Conservation (phyloP, 2,888 invertebrate genomes). For the Chouioia cunea region DNA sequence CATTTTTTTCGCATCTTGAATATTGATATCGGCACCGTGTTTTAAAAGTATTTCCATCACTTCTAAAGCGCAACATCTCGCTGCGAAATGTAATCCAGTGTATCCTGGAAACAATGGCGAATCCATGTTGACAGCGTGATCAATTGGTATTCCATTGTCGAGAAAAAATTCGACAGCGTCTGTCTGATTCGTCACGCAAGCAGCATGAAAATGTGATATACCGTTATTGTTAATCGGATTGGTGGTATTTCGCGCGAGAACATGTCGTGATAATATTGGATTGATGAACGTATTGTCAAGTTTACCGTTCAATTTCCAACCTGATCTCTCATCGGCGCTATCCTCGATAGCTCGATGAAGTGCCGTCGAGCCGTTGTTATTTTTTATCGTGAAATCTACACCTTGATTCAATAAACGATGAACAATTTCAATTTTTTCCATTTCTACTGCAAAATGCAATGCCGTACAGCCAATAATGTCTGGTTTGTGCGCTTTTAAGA, state of each 20-base stretch:
- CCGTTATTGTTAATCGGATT: background rate
- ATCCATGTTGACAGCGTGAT: too few species aligned
- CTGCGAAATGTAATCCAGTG: background rate
- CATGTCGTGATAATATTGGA: too few species aligned
- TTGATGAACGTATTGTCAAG: too few species aligned
- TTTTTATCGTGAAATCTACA: conserved; percentile 5
- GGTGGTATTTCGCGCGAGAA: too few species aligned
- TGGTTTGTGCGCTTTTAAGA: too few species aligned
- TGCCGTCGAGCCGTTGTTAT: too few species aligned
- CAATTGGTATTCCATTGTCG: too few species aligned
- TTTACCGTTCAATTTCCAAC: too few species aligned
- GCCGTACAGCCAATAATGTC: background rate
- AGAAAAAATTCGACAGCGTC: too few species aligned
- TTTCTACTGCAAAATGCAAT: conserved; percentile 18
- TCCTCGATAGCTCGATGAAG: too few species aligned
- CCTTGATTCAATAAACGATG: conserved; percentile 7
- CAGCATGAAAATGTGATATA: background rate
- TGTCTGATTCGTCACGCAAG: background rate
- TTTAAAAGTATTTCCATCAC: conserved; percentile 10
- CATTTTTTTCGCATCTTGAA: conserved; percentile 1
- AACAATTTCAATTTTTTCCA: conserved; percentile 8
- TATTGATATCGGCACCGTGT: conserved; percentile 7
- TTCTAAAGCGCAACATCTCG: background rate
- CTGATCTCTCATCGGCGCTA: too few species aligned
- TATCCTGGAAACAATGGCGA: too few species aligned